These are phyloP conservation scores for Heliothis virescens DNA, from an alignment of 1,140 invertebrate genomes.

Conservation along the genomic window DNA sequence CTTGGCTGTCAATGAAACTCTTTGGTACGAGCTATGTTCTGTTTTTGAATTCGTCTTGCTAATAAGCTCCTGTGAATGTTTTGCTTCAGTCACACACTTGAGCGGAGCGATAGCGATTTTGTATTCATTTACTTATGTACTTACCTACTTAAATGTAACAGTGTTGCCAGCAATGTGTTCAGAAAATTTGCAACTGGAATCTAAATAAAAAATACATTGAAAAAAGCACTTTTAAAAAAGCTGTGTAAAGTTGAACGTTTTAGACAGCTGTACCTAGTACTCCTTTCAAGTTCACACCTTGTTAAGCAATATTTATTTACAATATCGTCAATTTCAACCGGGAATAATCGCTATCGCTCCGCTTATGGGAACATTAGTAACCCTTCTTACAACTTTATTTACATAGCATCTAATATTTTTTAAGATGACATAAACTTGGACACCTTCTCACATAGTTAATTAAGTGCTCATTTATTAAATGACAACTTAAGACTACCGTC, in stretches of 20 bases:
- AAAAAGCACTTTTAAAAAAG: not conserved
- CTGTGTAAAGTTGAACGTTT: not conserved
- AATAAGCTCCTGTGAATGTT: slow-evolving; percentile 5
- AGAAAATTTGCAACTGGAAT: not conserved
- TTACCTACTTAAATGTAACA: not conserved
- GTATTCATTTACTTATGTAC: too few species aligned
- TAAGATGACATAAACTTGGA: slow-evolving; percentile 24
- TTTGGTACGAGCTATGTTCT: slow-evolving; percentile 4
- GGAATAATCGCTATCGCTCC: too few species aligned
- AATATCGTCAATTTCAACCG: too few species aligned
- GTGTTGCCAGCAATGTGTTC: not conserved
- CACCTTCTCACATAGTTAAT: slow-evolving; percentile 17
- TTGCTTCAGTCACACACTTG: not conserved
- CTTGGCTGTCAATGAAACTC: slow-evolving; percentile 50
- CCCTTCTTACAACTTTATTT: not conserved
- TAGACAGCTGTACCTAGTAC: not conserved
- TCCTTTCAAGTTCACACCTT: slow-evolving; percentile 5
- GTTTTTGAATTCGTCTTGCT: not conserved
- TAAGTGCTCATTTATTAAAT: slow-evolving; percentile 20
- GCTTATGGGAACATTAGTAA: too few species aligned
- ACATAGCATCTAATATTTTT: slow-evolving; percentile 19
- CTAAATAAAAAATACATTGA: not conserved
- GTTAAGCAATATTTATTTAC: not conserved
- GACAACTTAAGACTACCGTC: slow-evolving; percentile 7
- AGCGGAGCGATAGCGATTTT: not conserved